Percentiles rank a stretch among this genome's conserved stretches.
Evolutionary conservation across 2,113 vertebrate species (phyloP).

Genomic region (Vicugna pacos): DNA sequence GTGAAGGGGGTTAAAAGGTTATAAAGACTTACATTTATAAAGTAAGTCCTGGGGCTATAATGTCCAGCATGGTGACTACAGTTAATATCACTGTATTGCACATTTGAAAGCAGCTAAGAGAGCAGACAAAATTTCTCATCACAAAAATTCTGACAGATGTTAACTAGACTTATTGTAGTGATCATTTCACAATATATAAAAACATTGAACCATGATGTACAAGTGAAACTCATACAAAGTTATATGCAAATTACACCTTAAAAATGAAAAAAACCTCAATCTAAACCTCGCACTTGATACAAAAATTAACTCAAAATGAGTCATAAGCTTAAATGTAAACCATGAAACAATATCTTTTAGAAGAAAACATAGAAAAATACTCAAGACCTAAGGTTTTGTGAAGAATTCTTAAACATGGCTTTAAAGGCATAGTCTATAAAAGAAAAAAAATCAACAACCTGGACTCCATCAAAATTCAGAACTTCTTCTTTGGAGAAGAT

Average conservation of each 20-base stretch:
- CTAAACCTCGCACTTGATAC: background rate
- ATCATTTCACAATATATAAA: background rate
- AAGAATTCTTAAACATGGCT: background rate
- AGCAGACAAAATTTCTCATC: background rate
- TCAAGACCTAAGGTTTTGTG: background rate
- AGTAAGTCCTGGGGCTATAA: background rate
- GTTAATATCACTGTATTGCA: background rate
- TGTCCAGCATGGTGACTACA: too few species aligned
- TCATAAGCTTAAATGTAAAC: background rate
- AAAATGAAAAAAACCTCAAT: background rate
- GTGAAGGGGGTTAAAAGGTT: background rate
- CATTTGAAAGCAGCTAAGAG: background rate
- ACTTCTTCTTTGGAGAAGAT: background rate
- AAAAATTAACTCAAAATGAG: background rate
- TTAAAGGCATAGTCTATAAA: background rate
- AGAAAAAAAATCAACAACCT: background rate
- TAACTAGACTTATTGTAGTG: background rate
- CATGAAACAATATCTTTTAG: background rate
- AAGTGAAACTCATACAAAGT: background rate
- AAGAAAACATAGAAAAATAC: background rate
- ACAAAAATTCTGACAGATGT: background rate
- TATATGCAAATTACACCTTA: background rate
- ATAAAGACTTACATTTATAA: background rate
- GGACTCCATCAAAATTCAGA: background rate
- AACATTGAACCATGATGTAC: background rate